Conservation (phyloP, 2,113 vertebrate species). For the Pygoscelis antarcticus region DNA sequence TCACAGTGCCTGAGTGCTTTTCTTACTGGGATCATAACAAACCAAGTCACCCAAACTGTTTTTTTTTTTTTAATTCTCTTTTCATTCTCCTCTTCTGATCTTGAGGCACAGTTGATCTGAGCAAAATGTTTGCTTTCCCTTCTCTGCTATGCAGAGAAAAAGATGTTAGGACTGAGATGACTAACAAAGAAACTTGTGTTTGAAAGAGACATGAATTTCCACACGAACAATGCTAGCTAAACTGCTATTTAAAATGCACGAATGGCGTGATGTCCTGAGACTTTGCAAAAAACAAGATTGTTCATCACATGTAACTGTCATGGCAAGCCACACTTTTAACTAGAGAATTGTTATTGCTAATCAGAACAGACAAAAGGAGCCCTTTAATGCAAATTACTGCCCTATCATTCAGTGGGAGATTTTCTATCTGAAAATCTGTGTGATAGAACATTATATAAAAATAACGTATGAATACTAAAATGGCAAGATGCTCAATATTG, state of each 20-base stretch:
- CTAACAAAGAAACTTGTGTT: background rate
- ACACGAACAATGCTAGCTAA: background rate
- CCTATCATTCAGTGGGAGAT: background rate
- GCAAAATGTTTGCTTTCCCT: background rate
- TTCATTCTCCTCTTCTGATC: background rate
- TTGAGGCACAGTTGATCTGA: background rate
- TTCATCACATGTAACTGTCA: background rate
- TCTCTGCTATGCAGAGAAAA: background rate
- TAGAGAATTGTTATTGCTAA: slow-evolving; percentile 7
- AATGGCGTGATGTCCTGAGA: background rate
- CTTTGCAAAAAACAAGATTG: background rate
- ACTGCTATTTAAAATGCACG: background rate
- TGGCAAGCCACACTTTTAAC: background rate
- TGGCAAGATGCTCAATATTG: background rate
- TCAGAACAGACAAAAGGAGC: background rate
- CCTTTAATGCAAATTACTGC: background rate
- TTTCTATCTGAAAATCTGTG: background rate
- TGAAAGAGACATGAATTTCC: background rate
- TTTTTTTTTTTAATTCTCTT: background rate
- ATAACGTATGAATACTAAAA: background rate
- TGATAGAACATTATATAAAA: background rate
- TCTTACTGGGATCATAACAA: background rate
- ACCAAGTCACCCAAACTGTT: background rate
- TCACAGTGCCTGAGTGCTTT: background rate
- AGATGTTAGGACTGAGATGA: background rate